phyloP scores from a whole-genome alignment of 2,113 vertebrate species.

The Eonycteris spelaea region DNA sequence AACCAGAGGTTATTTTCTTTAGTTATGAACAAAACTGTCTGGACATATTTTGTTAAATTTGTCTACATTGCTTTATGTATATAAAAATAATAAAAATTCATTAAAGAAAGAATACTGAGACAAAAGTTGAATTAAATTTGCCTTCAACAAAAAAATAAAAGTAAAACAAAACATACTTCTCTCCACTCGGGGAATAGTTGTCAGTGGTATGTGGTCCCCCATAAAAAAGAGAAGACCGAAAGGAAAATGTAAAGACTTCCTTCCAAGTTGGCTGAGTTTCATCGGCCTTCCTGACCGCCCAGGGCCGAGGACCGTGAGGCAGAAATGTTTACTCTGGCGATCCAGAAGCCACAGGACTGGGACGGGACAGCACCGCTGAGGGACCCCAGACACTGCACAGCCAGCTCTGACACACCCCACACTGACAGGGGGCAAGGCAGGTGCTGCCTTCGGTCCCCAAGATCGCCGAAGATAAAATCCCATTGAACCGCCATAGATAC shows the following conservation, averaged over 20 bases:
- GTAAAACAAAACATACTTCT: not conserved
- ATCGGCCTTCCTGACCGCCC: not conserved
- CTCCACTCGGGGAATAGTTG: not conserved
- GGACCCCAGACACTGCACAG: not conserved
- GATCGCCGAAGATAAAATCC: not conserved
- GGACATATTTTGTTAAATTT: not conserved
- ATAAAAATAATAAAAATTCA: not conserved
- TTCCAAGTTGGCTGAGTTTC: not conserved
- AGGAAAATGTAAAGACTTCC: rapidly evolving
- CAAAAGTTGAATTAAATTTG: too few species aligned
- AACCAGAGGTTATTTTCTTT: not conserved
- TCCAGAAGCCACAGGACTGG: not conserved
- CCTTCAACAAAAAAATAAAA: too few species aligned
- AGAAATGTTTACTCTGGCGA: not conserved
- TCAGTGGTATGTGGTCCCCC: rapidly evolving
- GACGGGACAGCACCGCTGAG: not conserved
- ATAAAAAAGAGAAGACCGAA: not conserved
- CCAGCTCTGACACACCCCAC: too few species aligned
- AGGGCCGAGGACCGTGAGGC: rapidly evolving
- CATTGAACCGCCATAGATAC: not conserved
- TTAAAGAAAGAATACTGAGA: not conserved
- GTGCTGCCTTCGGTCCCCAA: not conserved
- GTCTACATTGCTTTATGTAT: not conserved
- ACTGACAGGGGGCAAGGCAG: not conserved
- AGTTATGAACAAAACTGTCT: not conserved